These are phyloP conservation scores for Polyergus mexicanus DNA, from an alignment of 1,140 invertebrate genomes.

Conservation along the genomic window DNA sequence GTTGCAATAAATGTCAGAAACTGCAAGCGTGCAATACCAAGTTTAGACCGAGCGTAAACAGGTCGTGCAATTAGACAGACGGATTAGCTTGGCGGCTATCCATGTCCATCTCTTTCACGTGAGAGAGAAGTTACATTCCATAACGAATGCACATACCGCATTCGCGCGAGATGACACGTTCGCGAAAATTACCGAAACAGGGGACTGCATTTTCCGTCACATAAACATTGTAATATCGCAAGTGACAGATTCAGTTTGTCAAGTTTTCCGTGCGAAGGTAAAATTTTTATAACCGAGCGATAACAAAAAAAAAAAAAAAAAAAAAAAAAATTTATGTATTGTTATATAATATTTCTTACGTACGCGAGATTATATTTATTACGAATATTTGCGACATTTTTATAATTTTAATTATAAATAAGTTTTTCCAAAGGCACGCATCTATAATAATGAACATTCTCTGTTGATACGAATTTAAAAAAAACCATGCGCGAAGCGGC, in stretches of 20 bases:
- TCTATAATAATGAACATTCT: not conserved
- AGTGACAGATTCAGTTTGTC: not conserved
- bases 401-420: slow-evolving; percentile 2
- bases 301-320: not conserved
- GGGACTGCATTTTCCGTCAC: not conserved
- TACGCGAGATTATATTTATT: not conserved
- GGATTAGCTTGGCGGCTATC: slow-evolving; percentile 26
- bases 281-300: not conserved
- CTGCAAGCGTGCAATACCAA: not conserved
- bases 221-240: not conserved
- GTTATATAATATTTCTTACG: not conserved
- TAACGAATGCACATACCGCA: not conserved
- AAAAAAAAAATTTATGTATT: not conserved
- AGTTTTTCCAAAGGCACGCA: not conserved
- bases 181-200: slow-evolving; percentile 8
- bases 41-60: slow-evolving; percentile 31
- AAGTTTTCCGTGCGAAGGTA: not conserved
- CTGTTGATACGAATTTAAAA: not conserved
- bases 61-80: slow-evolving; percentile 25
- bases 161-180: not conserved
- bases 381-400: not conserved
- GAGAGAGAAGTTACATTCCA: not conserved
- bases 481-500: not conserved
- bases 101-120: slow-evolving; percentile 40
- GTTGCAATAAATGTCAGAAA: slow-evolving; percentile 2